Percentiles rank a stretch among this genome's conserved stretches.
Conservation (phyloP, 64 coral and sea anemone species). For the Actinia equina region DNA sequence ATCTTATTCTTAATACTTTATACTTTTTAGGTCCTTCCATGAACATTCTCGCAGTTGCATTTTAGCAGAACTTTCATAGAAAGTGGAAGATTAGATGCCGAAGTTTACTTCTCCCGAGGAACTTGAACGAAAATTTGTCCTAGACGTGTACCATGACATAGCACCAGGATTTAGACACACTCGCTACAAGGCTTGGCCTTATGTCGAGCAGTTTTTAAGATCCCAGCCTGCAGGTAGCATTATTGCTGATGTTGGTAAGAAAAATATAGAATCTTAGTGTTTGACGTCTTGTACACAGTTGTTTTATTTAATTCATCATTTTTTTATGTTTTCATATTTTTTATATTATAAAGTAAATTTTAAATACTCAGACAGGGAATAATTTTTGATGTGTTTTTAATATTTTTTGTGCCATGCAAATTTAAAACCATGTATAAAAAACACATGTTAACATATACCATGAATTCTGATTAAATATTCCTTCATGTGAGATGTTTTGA, state of each 20-base stretch:
- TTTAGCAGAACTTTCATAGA: not conserved
- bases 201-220: constrained; percentile 66
- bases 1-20: no score
- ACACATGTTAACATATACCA: no score
- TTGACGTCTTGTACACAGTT: not conserved
- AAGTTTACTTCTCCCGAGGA: constrained; percentile 68
- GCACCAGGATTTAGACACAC: constrained; percentile 65
- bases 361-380: no score
- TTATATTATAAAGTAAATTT: not conserved
- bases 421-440: no score
- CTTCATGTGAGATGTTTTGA: no score
- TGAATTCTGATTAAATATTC: no score
- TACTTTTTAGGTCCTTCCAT: not conserved
- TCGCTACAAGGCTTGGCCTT: constrained; percentile 79
- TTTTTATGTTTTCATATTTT: no score
- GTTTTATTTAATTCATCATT: not conserved
- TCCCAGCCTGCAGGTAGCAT: constrained; percentile 61
- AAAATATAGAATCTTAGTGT: not conserved
- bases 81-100: constrained; percentile 38
- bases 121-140: constrained; percentile 73
- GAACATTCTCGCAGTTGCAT: not conserved
- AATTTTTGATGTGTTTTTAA: no score
- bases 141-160: constrained; percentile 72
- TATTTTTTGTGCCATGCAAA: no score
- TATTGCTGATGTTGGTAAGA: constrained; percentile 77